Percentiles rank a stretch among this genome's conserved stretches.
phyloP scores from a whole-genome alignment of 2,888 invertebrate genomes.

The Xanthorhoe spadicearia region DNA sequence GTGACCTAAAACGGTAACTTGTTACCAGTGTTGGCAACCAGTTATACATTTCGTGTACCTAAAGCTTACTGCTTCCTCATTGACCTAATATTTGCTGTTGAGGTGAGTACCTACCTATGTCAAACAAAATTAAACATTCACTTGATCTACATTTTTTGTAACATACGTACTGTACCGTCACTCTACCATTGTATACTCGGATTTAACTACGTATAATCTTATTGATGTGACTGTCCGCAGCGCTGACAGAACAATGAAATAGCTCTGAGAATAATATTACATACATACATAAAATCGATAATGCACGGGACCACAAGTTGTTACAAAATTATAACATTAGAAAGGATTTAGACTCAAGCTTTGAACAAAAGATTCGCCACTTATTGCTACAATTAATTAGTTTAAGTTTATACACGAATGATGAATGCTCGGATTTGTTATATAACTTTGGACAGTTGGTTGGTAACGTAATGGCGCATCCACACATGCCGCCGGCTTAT shows the following conservation, averaged over 20 bases:
- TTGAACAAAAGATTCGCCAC: constrained; percentile 11
- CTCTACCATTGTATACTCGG: not conserved
- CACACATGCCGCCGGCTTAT: no score
- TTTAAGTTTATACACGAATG: not conserved
- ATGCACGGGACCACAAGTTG: constrained; percentile 47
- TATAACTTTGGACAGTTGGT: not conserved
- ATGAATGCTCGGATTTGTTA: not conserved
- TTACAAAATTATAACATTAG: constrained; percentile 32
- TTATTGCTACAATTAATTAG: constrained; percentile 3
- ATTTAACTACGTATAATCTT: constrained; percentile 34
- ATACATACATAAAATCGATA: constrained; percentile 45
- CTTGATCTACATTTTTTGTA: not conserved
- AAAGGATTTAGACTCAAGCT: constrained; percentile 14
- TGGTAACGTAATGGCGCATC: no score
- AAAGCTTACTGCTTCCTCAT: no score
- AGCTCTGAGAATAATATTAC: constrained; percentile 39
- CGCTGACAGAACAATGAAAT: constrained; percentile 61
- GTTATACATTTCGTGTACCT: no score
- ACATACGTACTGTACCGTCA: not conserved
- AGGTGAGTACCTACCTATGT: no score
- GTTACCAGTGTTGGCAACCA: no score
- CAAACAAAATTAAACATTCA: no score
- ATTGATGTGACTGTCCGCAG: constrained; percentile 55
- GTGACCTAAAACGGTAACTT: no score
- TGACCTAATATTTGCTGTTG: no score